Evolutionary conservation across 2,797 vertebrate genomes (phyloP).

Genomic region (Tokudaia tokunoshimensis): DNA sequence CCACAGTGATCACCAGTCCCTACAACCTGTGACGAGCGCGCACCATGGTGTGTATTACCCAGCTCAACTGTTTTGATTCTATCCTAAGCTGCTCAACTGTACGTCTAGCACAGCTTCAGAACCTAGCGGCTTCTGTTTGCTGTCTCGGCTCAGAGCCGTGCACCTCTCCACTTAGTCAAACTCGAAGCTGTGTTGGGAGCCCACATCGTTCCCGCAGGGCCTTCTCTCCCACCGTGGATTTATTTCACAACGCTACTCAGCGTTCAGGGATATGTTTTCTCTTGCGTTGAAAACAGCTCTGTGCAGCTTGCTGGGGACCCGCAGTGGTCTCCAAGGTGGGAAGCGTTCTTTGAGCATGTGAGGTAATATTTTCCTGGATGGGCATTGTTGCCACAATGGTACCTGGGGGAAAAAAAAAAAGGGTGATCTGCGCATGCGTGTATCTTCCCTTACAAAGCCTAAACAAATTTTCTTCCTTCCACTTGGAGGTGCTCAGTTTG

Average conservation of each 20-base stretch:
- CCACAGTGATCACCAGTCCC: background rate
- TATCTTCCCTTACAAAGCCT: slow-evolving; percentile 35
- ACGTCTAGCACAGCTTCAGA: background rate
- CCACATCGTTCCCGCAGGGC: background rate
- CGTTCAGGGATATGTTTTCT: background rate
- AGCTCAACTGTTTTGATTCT: background rate
- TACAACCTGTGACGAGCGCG: too few species aligned
- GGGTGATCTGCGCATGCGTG: background rate
- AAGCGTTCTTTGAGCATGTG: background rate
- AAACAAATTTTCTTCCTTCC: slow-evolving; percentile 22
- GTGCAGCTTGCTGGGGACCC: background rate
- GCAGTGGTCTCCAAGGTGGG: background rate
- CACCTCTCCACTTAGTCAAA: background rate
- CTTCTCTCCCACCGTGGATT: background rate
- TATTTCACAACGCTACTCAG: background rate
- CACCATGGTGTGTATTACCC: background rate
- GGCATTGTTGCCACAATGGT: background rate
- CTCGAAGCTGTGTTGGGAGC: background rate
- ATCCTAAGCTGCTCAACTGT: background rate
- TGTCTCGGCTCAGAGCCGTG: background rate
- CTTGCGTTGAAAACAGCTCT: background rate
- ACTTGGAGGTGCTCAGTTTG: slow-evolving; percentile 71
- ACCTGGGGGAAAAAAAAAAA: background rate
- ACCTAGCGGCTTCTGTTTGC: background rate
- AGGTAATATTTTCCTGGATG: background rate